phyloP scores from a whole-genome alignment of 1,140 invertebrate genomes.

The Eumeta japonica region DNA sequence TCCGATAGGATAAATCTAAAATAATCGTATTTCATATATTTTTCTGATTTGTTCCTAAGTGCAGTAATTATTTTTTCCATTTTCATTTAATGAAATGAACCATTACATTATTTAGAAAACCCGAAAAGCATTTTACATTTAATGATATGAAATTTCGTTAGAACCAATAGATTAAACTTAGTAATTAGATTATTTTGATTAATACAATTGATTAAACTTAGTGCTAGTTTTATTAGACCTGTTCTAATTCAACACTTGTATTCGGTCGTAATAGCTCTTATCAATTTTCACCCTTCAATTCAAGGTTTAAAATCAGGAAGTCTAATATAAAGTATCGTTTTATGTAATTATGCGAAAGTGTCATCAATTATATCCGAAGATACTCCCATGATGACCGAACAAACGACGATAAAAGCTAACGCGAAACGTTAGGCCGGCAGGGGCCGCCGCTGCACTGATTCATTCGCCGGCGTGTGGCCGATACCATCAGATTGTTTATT shows the following conservation, averaged over 20 bases:
- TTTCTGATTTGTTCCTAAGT: too few relatives aligned
- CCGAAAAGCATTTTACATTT: too few relatives aligned
- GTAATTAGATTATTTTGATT: neutral
- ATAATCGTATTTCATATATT: too few relatives aligned
- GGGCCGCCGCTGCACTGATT: conserved; percentile 32
- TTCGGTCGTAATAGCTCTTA: too few relatives aligned
- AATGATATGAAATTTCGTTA: neutral
- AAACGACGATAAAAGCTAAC: neutral
- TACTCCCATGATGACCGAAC: neutral
- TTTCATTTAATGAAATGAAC: too few relatives aligned
- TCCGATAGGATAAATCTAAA: too few relatives aligned
- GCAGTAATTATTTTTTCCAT: too few relatives aligned
- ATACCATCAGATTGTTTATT: conserved; percentile 49
- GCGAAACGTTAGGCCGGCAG: conserved; percentile 5
- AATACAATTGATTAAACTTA: neutral
- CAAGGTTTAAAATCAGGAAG: neutral
- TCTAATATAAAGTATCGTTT: neutral
- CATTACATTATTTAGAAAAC: too few relatives aligned
- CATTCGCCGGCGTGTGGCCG: conserved; percentile 46
- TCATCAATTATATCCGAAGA: neutral
- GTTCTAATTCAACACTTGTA: neutral
- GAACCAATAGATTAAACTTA: neutral
- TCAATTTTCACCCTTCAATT: too few relatives aligned
- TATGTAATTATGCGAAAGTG: neutral
- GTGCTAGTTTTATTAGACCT: neutral